These are phyloP conservation scores for Macrostomum lignano DNA, from an alignment of 1,140 invertebrate species.

Conservation along the genomic window DNA sequence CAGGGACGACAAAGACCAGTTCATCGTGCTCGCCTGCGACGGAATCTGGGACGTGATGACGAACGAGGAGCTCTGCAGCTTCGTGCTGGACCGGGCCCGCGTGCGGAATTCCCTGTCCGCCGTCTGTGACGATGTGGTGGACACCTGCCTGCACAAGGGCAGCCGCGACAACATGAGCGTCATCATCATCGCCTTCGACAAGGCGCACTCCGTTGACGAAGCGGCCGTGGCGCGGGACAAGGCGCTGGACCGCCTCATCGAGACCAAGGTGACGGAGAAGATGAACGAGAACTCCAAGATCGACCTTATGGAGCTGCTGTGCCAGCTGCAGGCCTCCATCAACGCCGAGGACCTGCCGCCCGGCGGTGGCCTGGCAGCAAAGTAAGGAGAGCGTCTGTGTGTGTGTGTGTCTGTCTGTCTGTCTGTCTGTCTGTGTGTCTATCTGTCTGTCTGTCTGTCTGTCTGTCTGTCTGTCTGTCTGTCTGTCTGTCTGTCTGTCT, in stretches of 20 bases:
- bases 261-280: too few relatives aligned
- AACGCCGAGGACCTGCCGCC: too few relatives aligned
- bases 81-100: slow-evolving; percentile 56
- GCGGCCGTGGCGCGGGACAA: slow-evolving; percentile 12
- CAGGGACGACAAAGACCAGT: slow-evolving; percentile 30
- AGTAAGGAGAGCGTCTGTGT: too few relatives aligned
- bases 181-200: slow-evolving; percentile 72
- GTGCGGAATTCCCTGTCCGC: slow-evolving; percentile 58
- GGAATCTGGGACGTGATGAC: slow-evolving; percentile 87
- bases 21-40: slow-evolving; percentile 88
- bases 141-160: slow-evolving; percentile 91
- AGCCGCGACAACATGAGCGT: slow-evolving; percentile 99
- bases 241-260: slow-evolving; percentile 1
- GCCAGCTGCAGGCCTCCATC: too few relatives aligned
- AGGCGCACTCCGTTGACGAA: slow-evolving; percentile 51
- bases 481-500: too few relatives aligned
- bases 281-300: too few relatives aligned
- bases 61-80: slow-evolving; percentile 77
- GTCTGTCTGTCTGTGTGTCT: too few relatives aligned
- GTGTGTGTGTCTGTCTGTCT: too few relatives aligned
- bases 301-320: too few relatives aligned
- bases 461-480: too few relatives aligned
- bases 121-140: slow-evolving; percentile 78
- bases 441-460: too few relatives aligned
- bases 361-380: too few relatives aligned